Conservation (phyloP, 37 sponge, comb jelly and placozoan species). For the Aphrocallistes beatrix region DNA sequence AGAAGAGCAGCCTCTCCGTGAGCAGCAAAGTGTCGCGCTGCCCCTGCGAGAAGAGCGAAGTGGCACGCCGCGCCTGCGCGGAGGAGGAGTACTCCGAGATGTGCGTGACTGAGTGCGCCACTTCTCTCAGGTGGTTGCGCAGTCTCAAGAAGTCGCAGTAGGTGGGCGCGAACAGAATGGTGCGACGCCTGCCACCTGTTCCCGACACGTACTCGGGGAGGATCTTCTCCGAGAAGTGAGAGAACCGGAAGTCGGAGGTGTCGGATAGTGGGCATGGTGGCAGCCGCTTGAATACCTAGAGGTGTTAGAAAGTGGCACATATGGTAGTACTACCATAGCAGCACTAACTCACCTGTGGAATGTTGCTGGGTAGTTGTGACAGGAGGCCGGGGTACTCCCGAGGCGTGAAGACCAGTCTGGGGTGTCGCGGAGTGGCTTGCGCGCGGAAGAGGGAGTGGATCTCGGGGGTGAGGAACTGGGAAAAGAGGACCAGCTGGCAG, state of each 20-base stretch:
- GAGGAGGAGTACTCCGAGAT: constrained; percentile 72
- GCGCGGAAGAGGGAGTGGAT: constrained; percentile 51
- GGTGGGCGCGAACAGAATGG: constrained; percentile 63
- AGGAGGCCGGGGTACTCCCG: constrained; percentile 63
- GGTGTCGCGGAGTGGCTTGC: neutral
- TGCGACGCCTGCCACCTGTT: constrained; percentile 38
- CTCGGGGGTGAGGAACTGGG: constrained; percentile 58
- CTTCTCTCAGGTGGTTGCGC: constrained; percentile 70
- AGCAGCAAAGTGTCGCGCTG: constrained; percentile 56
- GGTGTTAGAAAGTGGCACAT: constrained; percentile 39
- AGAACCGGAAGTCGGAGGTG: constrained; percentile 44
- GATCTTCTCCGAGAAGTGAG: constrained; percentile 54
- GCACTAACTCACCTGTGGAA: constrained; percentile 66
- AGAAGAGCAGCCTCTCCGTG: constrained; percentile 86
- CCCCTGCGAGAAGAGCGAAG: constrained; percentile 52
- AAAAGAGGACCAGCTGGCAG: constrained; percentile 69
- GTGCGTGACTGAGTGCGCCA: constrained; percentile 39
- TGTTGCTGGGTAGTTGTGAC: constrained; percentile 52
- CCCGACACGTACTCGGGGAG: constrained; percentile 50
- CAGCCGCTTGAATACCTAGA: constrained; percentile 47
- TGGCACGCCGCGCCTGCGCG: constrained; percentile 48
- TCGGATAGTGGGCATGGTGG: constrained; percentile 27
- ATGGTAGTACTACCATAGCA: constrained; percentile 51
- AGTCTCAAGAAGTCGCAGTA: constrained; percentile 92
- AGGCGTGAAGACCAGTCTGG: constrained; percentile 28